Conservation (phyloP, 2,888 invertebrate species). For the Timandra comae region DNA sequence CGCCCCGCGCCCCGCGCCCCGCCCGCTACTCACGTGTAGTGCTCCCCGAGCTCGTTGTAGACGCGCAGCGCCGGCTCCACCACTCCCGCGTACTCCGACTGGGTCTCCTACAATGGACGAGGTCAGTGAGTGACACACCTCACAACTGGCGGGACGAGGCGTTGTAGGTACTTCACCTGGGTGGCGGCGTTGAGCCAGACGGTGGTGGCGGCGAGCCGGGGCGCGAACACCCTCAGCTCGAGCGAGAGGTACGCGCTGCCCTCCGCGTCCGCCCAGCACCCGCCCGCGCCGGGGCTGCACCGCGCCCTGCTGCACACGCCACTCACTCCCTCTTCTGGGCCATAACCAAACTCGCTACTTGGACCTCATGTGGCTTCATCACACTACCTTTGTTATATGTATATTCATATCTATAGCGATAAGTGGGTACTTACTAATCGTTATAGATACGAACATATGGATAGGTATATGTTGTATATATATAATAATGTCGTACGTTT, state of each 20-base stretch:
- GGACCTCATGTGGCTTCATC: too few relatives aligned
- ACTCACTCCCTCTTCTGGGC: slow-evolving; percentile 16
- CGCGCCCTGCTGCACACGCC: neutral
- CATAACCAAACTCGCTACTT: slow-evolving; percentile 2
- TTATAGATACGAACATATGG: too few relatives aligned
- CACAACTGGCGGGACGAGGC: slow-evolving; percentile 51
- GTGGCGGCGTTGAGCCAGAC: neutral
- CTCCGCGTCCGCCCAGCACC: neutral
- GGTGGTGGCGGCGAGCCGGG: slow-evolving; percentile 6
- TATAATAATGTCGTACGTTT: too few relatives aligned
- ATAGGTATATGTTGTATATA: too few relatives aligned
- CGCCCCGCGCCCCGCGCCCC: neutral
- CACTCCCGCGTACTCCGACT: slow-evolving; percentile 14
- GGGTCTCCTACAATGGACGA: slow-evolving; percentile 30
- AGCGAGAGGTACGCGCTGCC: slow-evolving; percentile 21
- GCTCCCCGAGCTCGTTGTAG: slow-evolving; percentile 48
- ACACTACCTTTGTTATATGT: too few relatives aligned
- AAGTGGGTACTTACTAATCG: too few relatives aligned
- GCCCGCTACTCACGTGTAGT: slow-evolving; percentile 41
- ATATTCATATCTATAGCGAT: too few relatives aligned
- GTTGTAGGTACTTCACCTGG: slow-evolving; percentile 32
- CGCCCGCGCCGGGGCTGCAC: neutral
- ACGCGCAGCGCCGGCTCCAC: slow-evolving; percentile 44
- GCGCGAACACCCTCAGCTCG: slow-evolving; percentile 38
- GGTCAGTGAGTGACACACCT: neutral